Conservation (phyloP, 2,113 vertebrate species). For the Penelope pileata region DNA sequence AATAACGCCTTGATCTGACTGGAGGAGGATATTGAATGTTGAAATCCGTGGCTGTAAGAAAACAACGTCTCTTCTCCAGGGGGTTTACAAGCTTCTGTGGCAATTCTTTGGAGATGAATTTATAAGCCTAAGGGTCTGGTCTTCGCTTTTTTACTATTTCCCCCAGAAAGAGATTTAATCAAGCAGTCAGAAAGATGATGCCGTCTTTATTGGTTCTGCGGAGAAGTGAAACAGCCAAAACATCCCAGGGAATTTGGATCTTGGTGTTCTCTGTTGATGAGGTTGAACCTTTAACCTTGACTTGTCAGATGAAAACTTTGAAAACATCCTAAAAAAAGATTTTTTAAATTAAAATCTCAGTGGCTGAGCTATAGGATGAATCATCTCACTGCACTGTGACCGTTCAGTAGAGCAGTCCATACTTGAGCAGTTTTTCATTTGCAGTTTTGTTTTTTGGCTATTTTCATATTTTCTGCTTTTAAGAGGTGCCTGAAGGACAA, state of each 20-base stretch:
- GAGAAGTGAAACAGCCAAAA: conserved; percentile 27
- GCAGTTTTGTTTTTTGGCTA: background rate
- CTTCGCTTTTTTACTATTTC: conserved; percentile 8
- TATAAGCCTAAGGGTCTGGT: background rate
- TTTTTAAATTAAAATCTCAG: background rate
- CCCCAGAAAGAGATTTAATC: conserved; percentile 24
- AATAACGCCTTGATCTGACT: background rate
- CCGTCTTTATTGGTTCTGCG: conserved; percentile 9
- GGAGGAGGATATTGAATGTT: background rate
- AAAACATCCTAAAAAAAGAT: conserved; percentile 3
- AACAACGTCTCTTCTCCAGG: background rate
- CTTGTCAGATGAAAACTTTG: conserved; percentile 33
- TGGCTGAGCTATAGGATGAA: background rate
- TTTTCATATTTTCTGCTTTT: background rate
- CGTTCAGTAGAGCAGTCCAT: background rate
- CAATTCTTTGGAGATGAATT: conserved; percentile 31
- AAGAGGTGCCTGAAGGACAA: background rate
- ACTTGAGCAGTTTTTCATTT: conserved; percentile 36
- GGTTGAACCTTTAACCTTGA: conserved; percentile 52
- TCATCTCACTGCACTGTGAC: background rate
- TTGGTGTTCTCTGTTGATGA: conserved; percentile 19
- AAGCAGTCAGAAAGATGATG: conserved; percentile 46
- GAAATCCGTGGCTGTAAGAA: background rate
- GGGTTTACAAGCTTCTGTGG: background rate
- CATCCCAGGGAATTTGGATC: conserved; percentile 22